Evolutionary conservation across 2,888 invertebrate genomes (phyloP).

Genomic region (Carterocephalus palaemon): DNA sequence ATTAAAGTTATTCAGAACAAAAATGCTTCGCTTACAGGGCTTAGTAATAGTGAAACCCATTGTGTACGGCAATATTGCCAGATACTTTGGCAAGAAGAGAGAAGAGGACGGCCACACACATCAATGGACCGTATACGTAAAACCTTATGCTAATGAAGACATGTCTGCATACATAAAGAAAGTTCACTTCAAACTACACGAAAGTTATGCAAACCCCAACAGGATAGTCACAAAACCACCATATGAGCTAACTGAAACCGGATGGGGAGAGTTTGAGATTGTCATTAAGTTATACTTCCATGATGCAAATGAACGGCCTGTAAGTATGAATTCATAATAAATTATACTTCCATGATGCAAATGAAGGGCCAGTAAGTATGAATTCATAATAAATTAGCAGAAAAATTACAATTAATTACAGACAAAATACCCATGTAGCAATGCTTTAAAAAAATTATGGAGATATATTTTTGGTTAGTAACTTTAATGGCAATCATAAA

Average conservation of each 20-base stretch:
- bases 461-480: too few species aligned
- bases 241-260: constrained; percentile 98
- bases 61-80: constrained; percentile 96
- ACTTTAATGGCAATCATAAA: too few species aligned
- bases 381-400: constrained; percentile 84
- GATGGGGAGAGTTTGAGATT: constrained; percentile 99
- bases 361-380: constrained; percentile 91
- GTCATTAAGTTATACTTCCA: constrained; percentile 98
- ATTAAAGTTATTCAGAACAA: too few species aligned
- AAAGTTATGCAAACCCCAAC: constrained; percentile 96
- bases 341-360: constrained; percentile 97
- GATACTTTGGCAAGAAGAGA: constrained; percentile 96
- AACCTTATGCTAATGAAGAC: constrained; percentile 95
- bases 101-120: constrained; percentile 99
- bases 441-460: too few species aligned
- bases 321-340: constrained; percentile 81
- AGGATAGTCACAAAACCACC: constrained; percentile 96
- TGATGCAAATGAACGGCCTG: constrained; percentile 96
- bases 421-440: too few species aligned
- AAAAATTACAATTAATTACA: too few species aligned
- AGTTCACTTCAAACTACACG: constrained; percentile 97
- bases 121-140: constrained; percentile 98
- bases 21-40: too few species aligned
- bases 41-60: constrained; percentile 95
- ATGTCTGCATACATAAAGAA: constrained; percentile 97